Percentiles rank a stretch among this genome's conserved stretches.
Conservation (phyloP, 2,797 vertebrate species). For the Pseudomugil tenellus region DNA sequence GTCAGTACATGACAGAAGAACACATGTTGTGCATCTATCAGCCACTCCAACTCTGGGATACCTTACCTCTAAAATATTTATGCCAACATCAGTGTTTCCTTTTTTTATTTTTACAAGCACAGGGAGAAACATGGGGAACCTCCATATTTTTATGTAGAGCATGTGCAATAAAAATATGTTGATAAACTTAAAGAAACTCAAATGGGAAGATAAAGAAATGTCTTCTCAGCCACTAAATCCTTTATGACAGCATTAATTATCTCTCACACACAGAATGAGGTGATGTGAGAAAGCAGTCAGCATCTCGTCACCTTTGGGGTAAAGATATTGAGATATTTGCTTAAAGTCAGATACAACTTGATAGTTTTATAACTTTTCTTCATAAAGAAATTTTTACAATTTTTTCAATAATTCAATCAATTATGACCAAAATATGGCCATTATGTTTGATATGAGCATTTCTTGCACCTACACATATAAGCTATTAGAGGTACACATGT, state of each 20-base stretch:
- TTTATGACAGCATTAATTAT: slow-evolving; percentile 5
- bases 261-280: background rate
- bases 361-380: background rate
- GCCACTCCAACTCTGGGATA: slow-evolving; percentile 3
- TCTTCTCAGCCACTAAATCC: background rate
- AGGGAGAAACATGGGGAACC: background rate
- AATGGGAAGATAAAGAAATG: no score
- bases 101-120: background rate
- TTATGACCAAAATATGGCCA: background rate
- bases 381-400: background rate
- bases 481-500: background rate
- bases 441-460: background rate
- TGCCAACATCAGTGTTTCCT: background rate
- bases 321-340: background rate
- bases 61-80: slow-evolving; percentile 12
- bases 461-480: background rate
- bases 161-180: background rate
- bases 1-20: slow-evolving; percentile 12
- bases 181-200: background rate
- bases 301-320: background rate
- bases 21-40: slow-evolving; percentile 18
- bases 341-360: background rate
- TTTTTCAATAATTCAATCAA: background rate
- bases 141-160: background rate
- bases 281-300: background rate